Conservation (phyloP, 2,113 vertebrate species). For the Paedocypris sp. region DNA sequence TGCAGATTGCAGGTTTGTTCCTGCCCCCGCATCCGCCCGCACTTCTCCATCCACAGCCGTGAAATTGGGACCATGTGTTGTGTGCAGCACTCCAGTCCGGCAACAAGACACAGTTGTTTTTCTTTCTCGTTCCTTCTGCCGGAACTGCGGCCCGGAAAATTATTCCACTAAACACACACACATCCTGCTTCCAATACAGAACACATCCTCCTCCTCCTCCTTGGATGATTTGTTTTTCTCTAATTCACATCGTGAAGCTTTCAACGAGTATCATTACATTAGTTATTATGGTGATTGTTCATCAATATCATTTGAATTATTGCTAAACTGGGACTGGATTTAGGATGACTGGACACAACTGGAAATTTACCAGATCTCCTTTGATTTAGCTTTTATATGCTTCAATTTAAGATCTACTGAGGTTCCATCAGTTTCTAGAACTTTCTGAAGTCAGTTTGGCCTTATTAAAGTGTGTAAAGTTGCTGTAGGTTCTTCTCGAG, state of each 20-base stretch:
- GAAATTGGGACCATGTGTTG: slow-evolving; percentile 65
- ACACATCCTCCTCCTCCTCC: slow-evolving; percentile 12
- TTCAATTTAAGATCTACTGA: too few species aligned
- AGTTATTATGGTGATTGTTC: not conserved
- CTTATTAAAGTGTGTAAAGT: too few species aligned
- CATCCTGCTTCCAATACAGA: not conserved
- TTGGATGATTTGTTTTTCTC: not conserved
- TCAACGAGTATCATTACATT: slow-evolving; percentile 10
- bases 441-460: too few species aligned
- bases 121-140: slow-evolving; percentile 36
- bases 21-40: slow-evolving; percentile 45
- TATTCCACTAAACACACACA: slow-evolving; percentile 13
- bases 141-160: slow-evolving; percentile 33
- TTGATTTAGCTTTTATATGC: not conserved
- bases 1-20: slow-evolving; percentile 45
- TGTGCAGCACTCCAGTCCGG: slow-evolving; percentile 22
- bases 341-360: too few species aligned
- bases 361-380: too few species aligned
- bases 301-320: slow-evolving; percentile 19
- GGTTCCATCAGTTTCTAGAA: too few species aligned
- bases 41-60: slow-evolving; percentile 45
- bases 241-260: slow-evolving; percentile 9
- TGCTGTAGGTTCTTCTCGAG: not conserved
- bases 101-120: slow-evolving; percentile 39
- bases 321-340: not conserved